Evolutionary conservation across 2,888 invertebrate genomes (phyloP).

Genomic region (Megastigmus dorsalis): DNA sequence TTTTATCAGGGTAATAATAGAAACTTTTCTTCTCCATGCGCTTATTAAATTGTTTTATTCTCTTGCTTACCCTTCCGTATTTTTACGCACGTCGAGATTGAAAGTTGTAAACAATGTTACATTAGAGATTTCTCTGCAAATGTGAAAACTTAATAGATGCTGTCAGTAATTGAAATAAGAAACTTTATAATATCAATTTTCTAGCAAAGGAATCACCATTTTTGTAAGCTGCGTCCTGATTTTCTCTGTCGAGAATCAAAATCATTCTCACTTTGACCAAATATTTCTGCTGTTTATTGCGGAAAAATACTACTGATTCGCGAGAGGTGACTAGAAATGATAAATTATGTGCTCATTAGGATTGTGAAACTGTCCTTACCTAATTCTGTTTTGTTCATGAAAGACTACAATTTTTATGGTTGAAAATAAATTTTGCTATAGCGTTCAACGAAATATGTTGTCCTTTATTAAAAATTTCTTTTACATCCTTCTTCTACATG

Average conservation of each 20-base stretch:
- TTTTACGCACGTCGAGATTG: no score
- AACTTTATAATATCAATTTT: no score
- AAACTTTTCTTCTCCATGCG: no score
- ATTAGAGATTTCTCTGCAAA: neutral
- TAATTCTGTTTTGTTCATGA: conserved; percentile 11
- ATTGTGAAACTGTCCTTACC: neutral
- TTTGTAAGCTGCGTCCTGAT: no score
- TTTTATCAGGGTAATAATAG: conserved; percentile 35
- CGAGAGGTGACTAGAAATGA: neutral
- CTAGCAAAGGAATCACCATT: no score
- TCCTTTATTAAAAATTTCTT: conserved; percentile 54
- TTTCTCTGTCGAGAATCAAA: no score
- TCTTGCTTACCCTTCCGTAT: no score
- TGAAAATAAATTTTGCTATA: conserved; percentile 43
- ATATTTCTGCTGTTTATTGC: neutral
- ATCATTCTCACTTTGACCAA: no score
- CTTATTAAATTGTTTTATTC: no score
- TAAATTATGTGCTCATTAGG: neutral
- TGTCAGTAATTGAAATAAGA: no score
- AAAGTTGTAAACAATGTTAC: no score
- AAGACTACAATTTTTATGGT: no score
- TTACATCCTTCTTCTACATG: conserved; percentile 50
- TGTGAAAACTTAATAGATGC: neutral
- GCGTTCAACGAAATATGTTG: conserved; percentile 46
- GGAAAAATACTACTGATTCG: conserved; percentile 52